Base-by-base conservation (phyloP, 2,797 vertebrate species). In the Danio jaintianensis region DNA sequence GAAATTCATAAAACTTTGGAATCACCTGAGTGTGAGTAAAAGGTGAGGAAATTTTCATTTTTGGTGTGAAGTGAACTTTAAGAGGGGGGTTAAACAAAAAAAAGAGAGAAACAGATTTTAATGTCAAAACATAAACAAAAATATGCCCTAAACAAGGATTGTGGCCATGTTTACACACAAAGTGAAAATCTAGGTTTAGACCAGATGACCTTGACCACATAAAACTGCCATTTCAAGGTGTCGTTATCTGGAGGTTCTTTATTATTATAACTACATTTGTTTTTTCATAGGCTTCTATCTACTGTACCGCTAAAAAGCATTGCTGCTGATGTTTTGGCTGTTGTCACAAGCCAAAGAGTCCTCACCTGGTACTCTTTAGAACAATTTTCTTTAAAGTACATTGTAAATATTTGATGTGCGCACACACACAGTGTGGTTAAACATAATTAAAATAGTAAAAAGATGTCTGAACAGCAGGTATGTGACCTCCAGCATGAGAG, bases 381-480 rank as follows among this genome's bases (percentile, higher is more conserved):
- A 69, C 0, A 0, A 11, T 7, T 7, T 18, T 38, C 15, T n/a
- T 69, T 6, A 52, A 13, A 68, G 48, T 7, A 16, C 52, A n/a
- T 69, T 68, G 5, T 56, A 56, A 56, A 61, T 68, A 38, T 18
- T 18, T 18, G 7, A 53, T 18, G 13, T 10, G 12, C 16, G 38
- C 38, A 18, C 16, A 53, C 38, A 29, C 29, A 29, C 20, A 53
- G 6, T 55, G 11, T 42, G 2, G 16, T 7, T n/a, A 53, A 18
- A 45, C 16, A 7, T 4, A 29, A 29, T 72, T 22, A 45, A 42
- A 2, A 45, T 22, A 45, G 4, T 58, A 56, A 56, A 58, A 72
- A 56, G 5, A 66, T 45, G n/a, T 68, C 20, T 47, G 22, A 47
- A 67, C 20, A 77, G 50, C 22, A 53, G 45, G 45, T 62, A 63